These are phyloP conservation scores for Caenorhabditis sinica DNA, from an alignment of 2,888 invertebrate genomes.

Conservation along the genomic window DNA sequence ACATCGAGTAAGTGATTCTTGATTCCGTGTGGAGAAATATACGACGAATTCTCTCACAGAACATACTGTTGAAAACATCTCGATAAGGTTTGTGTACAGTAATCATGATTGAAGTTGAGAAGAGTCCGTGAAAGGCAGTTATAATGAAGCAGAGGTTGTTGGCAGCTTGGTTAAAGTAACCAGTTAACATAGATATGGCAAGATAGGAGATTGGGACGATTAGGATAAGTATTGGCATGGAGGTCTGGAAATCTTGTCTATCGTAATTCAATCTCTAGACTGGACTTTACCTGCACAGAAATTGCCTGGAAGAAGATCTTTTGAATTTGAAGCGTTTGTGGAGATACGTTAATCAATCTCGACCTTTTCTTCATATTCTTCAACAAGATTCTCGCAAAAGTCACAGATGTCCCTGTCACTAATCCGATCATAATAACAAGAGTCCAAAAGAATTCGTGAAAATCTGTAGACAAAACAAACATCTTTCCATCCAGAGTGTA, in stretches of 20 bases:
- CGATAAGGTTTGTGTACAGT: slow-evolving; percentile 32
- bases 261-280: too few relatives aligned
- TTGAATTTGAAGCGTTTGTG: neutral
- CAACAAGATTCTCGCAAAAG: slow-evolving; percentile 1
- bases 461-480: slow-evolving; percentile 18
- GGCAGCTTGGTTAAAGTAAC: slow-evolving; percentile 17
- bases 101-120: slow-evolving; percentile 17
- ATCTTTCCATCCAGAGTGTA: neutral
- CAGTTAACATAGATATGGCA: neutral
- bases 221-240: slow-evolving; percentile 10
- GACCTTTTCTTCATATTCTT: slow-evolving; percentile 18
- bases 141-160: slow-evolving; percentile 25
- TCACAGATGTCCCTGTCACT: slow-evolving; percentile 21
- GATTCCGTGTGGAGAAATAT: neutral
- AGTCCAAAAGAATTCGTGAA: slow-evolving; percentile 16
- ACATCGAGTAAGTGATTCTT: slow-evolving; percentile 5
- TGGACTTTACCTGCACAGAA: slow-evolving; percentile 13
- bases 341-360: neutral
- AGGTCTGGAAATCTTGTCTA: slow-evolving; percentile 20
- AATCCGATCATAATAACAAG: slow-evolving; percentile 18
- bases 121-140: slow-evolving; percentile 23
- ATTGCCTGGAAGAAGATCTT: slow-evolving; percentile 16
- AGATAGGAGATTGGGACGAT: slow-evolving; percentile 20
- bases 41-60: neutral
- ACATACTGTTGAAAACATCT: neutral